Evolutionary conservation across 37 sponge, comb jelly and placozoan species (phyloP).

Genomic region (Axinella damicornis): DNA sequence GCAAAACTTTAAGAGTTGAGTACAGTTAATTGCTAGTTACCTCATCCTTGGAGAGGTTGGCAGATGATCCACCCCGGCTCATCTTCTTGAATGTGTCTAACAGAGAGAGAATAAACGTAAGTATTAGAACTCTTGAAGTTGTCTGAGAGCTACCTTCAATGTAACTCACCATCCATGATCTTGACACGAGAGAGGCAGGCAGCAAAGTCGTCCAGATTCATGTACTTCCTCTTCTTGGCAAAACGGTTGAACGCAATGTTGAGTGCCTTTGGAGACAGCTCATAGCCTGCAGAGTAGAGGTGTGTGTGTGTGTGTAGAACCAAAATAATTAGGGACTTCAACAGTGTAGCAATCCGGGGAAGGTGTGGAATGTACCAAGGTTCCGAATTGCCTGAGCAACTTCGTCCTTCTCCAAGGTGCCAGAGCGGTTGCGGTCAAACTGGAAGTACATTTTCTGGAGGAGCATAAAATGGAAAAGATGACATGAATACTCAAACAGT

Average conservation of each 20-base stretch:
- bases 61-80: conserved; percentile 20
- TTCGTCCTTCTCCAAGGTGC: conserved; percentile 77
- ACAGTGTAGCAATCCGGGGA: background rate
- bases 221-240: conserved; percentile 69
- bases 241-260: conserved; percentile 66
- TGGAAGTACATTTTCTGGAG: conserved; percentile 68
- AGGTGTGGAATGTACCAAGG: conserved; percentile 39
- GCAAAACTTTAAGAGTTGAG: no score
- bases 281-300: conserved; percentile 48
- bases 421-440: conserved; percentile 75
- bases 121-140: no score
- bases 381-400: conserved; percentile 24
- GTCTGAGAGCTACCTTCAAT: no score
- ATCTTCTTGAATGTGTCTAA: conserved; percentile 47
- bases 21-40: conserved; percentile 2
- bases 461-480: background rate
- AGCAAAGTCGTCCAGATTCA: conserved; percentile 80
- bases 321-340: background rate
- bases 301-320: background rate
- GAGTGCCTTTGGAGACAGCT: conserved; percentile 37
- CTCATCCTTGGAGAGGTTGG: conserved; percentile 45
- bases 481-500: background rate
- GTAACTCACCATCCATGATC: conserved; percentile 63
- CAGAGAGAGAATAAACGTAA: background rate
- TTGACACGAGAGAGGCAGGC: conserved; percentile 75